Evolutionary conservation across 2,888 invertebrate genomes (phyloP).

Genomic region (Diplazon laetatorius): DNA sequence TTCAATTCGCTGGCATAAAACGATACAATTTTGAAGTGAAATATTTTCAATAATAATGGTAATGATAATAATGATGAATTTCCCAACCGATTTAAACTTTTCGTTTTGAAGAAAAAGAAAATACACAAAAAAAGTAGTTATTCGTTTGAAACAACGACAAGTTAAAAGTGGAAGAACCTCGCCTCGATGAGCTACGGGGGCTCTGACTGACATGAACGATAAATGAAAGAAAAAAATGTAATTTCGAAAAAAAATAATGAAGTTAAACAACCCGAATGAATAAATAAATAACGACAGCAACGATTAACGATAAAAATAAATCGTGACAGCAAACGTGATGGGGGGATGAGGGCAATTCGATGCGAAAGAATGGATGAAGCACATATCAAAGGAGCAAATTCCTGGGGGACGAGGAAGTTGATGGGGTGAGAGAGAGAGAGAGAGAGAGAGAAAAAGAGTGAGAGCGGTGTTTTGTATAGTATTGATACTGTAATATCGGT

Average conservation of each 20-base stretch:
- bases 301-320: no score
- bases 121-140: no score
- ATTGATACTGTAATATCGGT: constrained; percentile 39
- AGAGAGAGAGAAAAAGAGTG: no score
- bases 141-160: constrained; percentile 29
- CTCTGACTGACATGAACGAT: constrained; percentile 27
- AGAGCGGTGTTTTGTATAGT: constrained; percentile 46
- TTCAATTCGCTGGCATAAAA: not conserved
- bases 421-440: constrained; percentile 5
- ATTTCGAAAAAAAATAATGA: not conserved
- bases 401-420: constrained; percentile 35
- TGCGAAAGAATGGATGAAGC: constrained; percentile 44
- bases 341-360: not conserved
- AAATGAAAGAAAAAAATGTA: not conserved
- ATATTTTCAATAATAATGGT: no score
- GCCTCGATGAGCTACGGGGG: constrained; percentile 32
- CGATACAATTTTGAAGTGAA: no score
- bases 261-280: not conserved
- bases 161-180: constrained; percentile 13
- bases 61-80: no score
- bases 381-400: constrained; percentile 65
- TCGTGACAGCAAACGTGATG: not conserved
- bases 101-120: no score
- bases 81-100: no score
- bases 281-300: no score